Conservation (phyloP, 2,797 vertebrate genomes). For the Manis crassicaudata region DNA sequence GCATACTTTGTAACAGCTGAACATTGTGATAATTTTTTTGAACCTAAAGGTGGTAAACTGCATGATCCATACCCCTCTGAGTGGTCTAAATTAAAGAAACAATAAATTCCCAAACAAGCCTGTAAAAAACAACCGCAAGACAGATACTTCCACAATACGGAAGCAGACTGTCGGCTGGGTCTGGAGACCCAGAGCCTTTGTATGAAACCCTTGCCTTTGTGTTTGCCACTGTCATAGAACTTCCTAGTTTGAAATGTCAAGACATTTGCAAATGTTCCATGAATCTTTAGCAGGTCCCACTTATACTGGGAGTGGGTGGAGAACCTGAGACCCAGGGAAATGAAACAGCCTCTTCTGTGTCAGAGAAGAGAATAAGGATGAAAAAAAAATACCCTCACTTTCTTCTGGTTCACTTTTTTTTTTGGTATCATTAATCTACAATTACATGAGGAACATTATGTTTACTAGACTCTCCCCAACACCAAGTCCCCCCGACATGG, state of each 20-base stretch:
- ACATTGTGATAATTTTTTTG: not conserved
- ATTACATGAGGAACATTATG: too few relatives aligned
- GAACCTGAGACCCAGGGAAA: conserved; percentile 55
- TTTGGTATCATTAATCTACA: too few relatives aligned
- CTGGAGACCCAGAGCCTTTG: not conserved
- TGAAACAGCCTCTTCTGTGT: conserved; percentile 31
- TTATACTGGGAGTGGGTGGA: conserved; percentile 46
- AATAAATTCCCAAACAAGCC: not conserved
- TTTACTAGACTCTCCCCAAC: too few relatives aligned
- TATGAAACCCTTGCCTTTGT: not conserved
- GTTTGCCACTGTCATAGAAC: not conserved
- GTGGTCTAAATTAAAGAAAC: not conserved
- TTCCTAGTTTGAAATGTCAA: conserved; percentile 61
- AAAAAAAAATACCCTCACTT: conserved; percentile 36
- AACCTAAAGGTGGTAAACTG: not conserved
- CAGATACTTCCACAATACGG: not conserved
- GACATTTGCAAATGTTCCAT: conserved; percentile 57
- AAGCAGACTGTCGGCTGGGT: not conserved
- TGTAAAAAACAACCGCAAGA: not conserved
- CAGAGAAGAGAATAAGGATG: not conserved
- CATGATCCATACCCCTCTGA: not conserved
- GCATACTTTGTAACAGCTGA: not conserved
- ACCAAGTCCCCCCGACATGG: not conserved
- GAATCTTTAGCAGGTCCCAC: conserved; percentile 55
- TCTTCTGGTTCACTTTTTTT: conserved; percentile 31